Evolutionary conservation across 2,113 vertebrate species (phyloP).

Genomic region (Ageneiosus marmoratus): DNA sequence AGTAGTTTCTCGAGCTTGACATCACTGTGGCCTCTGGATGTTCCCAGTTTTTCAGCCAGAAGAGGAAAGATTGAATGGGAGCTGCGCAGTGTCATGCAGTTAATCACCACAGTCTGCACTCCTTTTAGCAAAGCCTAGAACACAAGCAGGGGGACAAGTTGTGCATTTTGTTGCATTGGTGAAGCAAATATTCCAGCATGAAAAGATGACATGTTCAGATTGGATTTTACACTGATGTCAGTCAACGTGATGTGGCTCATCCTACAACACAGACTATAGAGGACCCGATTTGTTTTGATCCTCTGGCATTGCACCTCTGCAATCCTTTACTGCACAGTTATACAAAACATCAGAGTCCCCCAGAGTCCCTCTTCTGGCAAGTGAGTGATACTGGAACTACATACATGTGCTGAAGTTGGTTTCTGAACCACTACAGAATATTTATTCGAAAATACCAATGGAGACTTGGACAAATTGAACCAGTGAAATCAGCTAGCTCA

Average conservation of each 20-base stretch:
- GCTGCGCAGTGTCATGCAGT: constrained; percentile 89
- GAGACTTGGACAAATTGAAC: too few species aligned
- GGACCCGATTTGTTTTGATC: not conserved
- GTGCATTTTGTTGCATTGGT: not conserved
- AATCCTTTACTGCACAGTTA: not conserved
- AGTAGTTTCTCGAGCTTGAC: constrained; percentile 78
- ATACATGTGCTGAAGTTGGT: not conserved
- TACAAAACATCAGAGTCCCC: not conserved
- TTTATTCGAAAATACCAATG: too few species aligned
- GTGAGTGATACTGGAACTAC: not conserved
- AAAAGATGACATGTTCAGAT: not conserved
- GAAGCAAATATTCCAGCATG: not conserved
- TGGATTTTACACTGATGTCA: not conserved
- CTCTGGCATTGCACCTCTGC: not conserved
- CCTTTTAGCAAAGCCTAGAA: constrained; percentile 73
- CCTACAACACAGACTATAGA: too few species aligned
- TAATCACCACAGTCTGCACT: constrained; percentile 78
- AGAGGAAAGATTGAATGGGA: constrained; percentile 84
- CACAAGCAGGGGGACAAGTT: not conserved
- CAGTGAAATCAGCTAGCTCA: too few species aligned
- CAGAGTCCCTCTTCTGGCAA: not conserved
- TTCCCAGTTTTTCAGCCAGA: constrained; percentile 77
- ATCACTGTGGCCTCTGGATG: constrained; percentile 56
- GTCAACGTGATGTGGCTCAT: not conserved
- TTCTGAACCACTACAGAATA: not conserved